Percentiles rank a stretch among this genome's conserved stretches.
Evolutionary conservation across 2,113 vertebrate genomes (phyloP).

Genomic region (Tachysurus vachellii): DNA sequence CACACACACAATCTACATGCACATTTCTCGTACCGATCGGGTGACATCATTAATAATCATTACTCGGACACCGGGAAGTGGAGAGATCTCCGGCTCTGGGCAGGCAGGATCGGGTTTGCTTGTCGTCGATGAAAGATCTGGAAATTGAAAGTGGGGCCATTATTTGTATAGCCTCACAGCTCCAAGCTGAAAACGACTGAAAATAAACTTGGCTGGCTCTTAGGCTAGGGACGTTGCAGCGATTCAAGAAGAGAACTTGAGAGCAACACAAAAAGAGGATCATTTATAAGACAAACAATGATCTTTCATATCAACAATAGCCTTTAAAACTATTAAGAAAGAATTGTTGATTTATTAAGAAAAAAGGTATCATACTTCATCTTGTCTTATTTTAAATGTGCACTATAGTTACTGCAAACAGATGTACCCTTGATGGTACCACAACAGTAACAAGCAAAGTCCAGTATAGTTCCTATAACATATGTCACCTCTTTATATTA

Average conservation of each 20-base stretch:
- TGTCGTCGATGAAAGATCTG: conserved; percentile 70
- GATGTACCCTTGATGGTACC: neutral
- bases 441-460: neutral
- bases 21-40: conserved; percentile 70
- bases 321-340: neutral
- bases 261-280: neutral
- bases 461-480: neutral
- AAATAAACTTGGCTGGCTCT: conserved; percentile 14
- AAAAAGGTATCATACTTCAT: neutral
- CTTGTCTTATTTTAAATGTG: neutral
- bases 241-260: neutral
- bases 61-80: conserved; percentile 75
- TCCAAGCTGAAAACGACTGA: conserved; percentile 3
- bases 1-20: conserved; percentile 52
- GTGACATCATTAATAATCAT: conserved; percentile 82
- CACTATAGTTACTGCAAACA: neutral
- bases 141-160: conserved; percentile 59
- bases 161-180: conserved; percentile 13
- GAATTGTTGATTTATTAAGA: neutral
- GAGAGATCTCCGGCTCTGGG: conserved; percentile 69
- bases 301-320: neutral
- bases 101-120: conserved; percentile 71
- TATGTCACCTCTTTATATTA: conserved; percentile 42
- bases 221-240: neutral
- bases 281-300: neutral